Evolutionary conservation across 2,888 invertebrate species (phyloP).

Genomic region (Phaonia tiefii): DNA sequence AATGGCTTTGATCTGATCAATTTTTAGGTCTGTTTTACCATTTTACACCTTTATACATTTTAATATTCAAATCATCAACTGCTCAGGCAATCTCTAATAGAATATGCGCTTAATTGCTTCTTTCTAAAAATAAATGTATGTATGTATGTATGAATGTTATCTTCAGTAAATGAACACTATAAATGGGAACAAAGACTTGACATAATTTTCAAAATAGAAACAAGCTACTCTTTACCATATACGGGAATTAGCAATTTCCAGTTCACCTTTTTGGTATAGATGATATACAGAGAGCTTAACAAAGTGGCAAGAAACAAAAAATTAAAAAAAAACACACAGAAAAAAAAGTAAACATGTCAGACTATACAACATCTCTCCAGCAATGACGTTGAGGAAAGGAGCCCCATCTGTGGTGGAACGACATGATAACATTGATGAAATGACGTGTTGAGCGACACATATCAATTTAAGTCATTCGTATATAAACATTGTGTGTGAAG

Average conservation of each 20-base stretch:
- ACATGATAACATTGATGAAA: constrained; percentile 21
- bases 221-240: neutral
- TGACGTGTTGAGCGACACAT: constrained; percentile 39
- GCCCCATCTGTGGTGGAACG: constrained; percentile 17
- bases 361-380: constrained; percentile 10
- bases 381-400: neutral
- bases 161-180: constrained; percentile 2
- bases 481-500: too few species aligned
- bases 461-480: constrained; percentile 28
- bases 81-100: neutral
- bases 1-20: too few species aligned
- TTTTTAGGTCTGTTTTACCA: too few species aligned
- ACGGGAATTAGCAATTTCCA: constrained; percentile 29
- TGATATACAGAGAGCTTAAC: neutral
- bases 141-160: too few species aligned
- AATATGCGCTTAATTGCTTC: constrained; percentile 27
- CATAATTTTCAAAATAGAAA: constrained; percentile 25
- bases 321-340: neutral
- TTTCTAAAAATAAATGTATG: neutral
- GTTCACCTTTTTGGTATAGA: neutral
- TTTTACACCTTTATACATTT: too few species aligned
- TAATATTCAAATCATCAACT: too few species aligned
- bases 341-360: constrained; percentile 9
- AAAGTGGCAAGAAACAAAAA: neutral
- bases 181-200: constrained; percentile 36